Evolutionary conservation across 1,140 invertebrate species (phyloP).

Genomic region (Hycleus phaleratus): DNA sequence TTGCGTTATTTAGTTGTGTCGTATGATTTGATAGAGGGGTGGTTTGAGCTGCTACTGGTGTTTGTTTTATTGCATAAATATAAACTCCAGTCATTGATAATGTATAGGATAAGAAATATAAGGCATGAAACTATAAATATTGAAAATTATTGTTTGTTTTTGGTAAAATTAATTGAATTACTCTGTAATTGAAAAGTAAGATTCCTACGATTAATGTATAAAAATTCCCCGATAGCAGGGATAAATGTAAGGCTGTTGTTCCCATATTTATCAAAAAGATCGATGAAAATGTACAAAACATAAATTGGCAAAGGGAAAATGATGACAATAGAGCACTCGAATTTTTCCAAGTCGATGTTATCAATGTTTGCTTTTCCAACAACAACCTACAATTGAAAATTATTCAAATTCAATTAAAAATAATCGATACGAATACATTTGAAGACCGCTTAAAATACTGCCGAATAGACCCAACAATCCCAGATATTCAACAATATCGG

Average conservation of each 20-base stretch:
- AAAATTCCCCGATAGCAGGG: slow-evolving; percentile 77
- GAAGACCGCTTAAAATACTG: slow-evolving; percentile 66
- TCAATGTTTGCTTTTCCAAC: slow-evolving; percentile 44
- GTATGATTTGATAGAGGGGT: slow-evolving; percentile 18
- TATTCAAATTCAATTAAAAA: not conserved
- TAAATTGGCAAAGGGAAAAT: slow-evolving; percentile 50
- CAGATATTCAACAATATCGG: slow-evolving; percentile 75
- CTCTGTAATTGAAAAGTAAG: slow-evolving; percentile 74
- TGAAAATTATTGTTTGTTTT: slow-evolving; percentile 1
- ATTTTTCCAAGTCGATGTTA: slow-evolving; percentile 48
- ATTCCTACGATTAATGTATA: slow-evolving; percentile 76
- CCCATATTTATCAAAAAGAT: slow-evolving; percentile 70
- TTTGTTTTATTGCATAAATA: slow-evolving; percentile 57
- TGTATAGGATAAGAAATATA: slow-evolving; percentile 72
- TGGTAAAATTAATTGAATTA: slow-evolving; percentile 38
- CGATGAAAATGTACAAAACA: slow-evolving; percentile 71
- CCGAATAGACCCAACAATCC: slow-evolving; percentile 79
- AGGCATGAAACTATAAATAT: slow-evolving; percentile 63
- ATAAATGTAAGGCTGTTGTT: slow-evolving; percentile 73
- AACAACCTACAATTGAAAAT: slow-evolving; percentile 36
- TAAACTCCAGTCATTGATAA: slow-evolving; percentile 70
- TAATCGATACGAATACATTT: slow-evolving; percentile 53
- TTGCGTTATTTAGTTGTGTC: slow-evolving; percentile 18
- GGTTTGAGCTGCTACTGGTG: slow-evolving; percentile 43
- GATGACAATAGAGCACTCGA: slow-evolving; percentile 50